Evolutionary conservation across 2,888 invertebrate species (phyloP).

Genomic region (Coleophora deauratella): DNA sequence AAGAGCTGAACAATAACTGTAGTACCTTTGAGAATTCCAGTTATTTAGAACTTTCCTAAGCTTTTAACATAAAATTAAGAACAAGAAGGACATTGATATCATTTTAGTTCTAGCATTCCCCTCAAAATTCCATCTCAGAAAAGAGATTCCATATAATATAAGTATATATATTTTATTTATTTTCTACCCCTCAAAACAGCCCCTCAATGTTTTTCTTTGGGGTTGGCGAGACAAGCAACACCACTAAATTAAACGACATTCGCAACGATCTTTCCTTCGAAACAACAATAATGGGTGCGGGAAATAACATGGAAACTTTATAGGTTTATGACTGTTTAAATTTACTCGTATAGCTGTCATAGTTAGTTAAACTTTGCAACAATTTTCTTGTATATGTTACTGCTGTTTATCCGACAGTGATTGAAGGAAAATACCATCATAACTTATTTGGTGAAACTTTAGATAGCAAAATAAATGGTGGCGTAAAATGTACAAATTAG

Average conservation of each 20-base stretch:
- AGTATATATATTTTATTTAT: no score
- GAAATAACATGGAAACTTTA: constrained; percentile 29
- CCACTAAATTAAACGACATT: constrained; percentile 31
- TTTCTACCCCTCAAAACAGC: constrained; percentile 6
- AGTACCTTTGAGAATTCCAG: background rate
- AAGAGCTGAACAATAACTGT: no score
- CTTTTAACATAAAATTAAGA: no score
- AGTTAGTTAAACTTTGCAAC: background rate
- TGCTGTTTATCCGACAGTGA: no score
- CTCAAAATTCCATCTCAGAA: constrained; percentile 1
- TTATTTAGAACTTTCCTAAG: no score
- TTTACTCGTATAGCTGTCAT: constrained; percentile 1
- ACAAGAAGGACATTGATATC: no score
- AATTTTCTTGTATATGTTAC: no score
- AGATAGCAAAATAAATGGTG: no score
- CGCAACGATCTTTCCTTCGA: constrained; percentile 29
- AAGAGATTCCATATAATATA: no score
- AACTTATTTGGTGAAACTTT: no score
- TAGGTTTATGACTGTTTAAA: constrained; percentile 9
- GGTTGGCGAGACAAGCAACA: constrained; percentile 18
- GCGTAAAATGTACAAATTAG: no score
- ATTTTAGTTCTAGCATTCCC: background rate
- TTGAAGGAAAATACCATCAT: no score
- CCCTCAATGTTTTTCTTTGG: constrained; percentile 36
- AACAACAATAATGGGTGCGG: constrained; percentile 38